phyloP scores from a whole-genome alignment of 2,797 vertebrate genomes.

The Lindbergichthys nudifrons region DNA sequence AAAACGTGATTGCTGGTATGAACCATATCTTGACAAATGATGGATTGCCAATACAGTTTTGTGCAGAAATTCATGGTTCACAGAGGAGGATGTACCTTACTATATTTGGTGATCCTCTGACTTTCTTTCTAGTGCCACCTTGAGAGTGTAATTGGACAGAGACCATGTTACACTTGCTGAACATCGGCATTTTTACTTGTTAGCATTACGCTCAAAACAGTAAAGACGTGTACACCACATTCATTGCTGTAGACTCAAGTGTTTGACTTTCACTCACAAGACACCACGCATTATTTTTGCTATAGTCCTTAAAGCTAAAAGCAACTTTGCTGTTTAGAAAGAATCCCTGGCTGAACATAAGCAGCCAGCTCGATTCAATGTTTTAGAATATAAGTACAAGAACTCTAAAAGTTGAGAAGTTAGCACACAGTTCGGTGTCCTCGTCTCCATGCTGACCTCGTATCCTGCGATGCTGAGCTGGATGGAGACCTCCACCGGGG shows the following conservation, averaged over 20 bases:
- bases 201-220: not conserved
- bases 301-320: not conserved
- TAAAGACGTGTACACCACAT: no score
- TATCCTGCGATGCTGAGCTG: slow-evolving; percentile 84
- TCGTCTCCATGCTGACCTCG: slow-evolving; percentile 65
- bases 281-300: not conserved
- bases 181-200: no score
- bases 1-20: not conserved
- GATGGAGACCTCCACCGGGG: slow-evolving; percentile 82
- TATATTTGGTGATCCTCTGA: no score
- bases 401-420: not conserved
- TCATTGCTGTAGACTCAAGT: not conserved
- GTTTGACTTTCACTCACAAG: not conserved
- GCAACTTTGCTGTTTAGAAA: not conserved
- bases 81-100: not conserved
- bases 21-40: not conserved
- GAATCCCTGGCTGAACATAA: not conserved
- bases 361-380: not conserved
- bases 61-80: not conserved
- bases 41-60: not conserved
- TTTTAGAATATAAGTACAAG: not conserved
- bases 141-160: not conserved
- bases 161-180: not conserved
- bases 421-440: not conserved
- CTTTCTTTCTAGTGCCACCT: no score